A percentile compares a stretch with the other conserved stretches of the same genome.
Evolutionary conservation across 2,797 vertebrate genomes (phyloP).

Genomic region (Coilia nasus): DNA sequence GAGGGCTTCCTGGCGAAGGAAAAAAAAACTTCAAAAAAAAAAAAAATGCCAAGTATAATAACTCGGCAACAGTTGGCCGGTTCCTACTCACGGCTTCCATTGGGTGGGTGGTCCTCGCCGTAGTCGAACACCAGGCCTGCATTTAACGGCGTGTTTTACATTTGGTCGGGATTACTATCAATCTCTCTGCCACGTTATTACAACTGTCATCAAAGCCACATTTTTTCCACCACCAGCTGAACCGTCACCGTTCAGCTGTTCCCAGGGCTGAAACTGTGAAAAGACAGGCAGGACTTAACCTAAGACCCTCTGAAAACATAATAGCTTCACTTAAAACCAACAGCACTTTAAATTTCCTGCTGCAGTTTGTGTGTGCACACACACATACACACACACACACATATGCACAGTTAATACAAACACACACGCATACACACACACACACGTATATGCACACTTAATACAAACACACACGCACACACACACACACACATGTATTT

Average conservation of each 20-base stretch:
- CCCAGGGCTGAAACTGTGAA: constrained; percentile 13
- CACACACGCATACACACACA: neutral
- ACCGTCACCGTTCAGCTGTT: constrained; percentile 1
- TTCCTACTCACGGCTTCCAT: neutral
- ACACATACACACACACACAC: no score
- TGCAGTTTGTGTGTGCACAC: no score
- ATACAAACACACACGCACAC: no score
- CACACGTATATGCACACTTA: neutral
- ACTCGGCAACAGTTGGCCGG: neutral
- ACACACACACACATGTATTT: no score
- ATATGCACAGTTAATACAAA: neutral
- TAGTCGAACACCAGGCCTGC: constrained; percentile 5
- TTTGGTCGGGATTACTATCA: neutral
- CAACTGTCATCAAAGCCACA: constrained; percentile 16
- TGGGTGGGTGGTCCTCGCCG: neutral
- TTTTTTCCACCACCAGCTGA: constrained; percentile 10
- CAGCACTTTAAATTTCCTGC: constrained; percentile 3
- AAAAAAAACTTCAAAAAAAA: neutral
- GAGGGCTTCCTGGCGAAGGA: neutral
- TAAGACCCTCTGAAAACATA: constrained; percentile 18
- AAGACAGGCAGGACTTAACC: neutral
- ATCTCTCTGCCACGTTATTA: neutral
- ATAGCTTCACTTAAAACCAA: neutral
- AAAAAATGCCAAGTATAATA: neutral
- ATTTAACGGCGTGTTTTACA: constrained; percentile 25